Percentiles rank a stretch among this genome's conserved stretches.
phyloP scores from a whole-genome alignment of 2,888 invertebrate genomes.

The Orchestes rusci region DNA sequence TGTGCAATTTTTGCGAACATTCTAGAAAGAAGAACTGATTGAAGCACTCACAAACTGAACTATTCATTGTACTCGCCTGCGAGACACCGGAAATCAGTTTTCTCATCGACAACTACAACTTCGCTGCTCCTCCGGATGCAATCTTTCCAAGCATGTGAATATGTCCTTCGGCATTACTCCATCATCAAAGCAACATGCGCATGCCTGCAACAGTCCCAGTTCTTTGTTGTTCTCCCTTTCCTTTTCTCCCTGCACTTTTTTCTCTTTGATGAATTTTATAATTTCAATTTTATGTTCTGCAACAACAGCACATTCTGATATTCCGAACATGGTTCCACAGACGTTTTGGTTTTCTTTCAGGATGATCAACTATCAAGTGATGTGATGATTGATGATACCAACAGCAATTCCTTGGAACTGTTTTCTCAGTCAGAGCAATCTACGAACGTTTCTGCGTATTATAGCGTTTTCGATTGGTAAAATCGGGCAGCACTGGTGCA shows the following conservation, averaged over 20 bases:
- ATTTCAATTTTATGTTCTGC: slow-evolving; percentile 38
- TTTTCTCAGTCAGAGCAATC: no score
- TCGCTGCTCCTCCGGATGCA: slow-evolving; percentile 43
- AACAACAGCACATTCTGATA: slow-evolving; percentile 36
- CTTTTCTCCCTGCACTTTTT: slow-evolving; percentile 10
- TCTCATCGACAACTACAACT: slow-evolving; percentile 41
- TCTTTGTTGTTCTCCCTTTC: slow-evolving; percentile 36
- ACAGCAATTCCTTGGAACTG: no score
- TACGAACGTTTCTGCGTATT: no score
- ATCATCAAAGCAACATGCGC: slow-evolving; percentile 51
- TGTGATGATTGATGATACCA: no score
- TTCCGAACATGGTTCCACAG: not conserved
- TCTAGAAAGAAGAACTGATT: slow-evolving; percentile 42
- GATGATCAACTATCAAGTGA: no score
- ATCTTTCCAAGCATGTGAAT: slow-evolving; percentile 37
- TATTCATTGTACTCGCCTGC: slow-evolving; percentile 35
- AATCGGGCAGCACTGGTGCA: no score
- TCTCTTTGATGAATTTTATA: slow-evolving; percentile 24
- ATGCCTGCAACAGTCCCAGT: slow-evolving; percentile 42
- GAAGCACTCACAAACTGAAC: slow-evolving; percentile 39
- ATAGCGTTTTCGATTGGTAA: no score
- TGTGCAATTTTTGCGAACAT: slow-evolving; percentile 46
- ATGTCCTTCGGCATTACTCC: slow-evolving; percentile 45
- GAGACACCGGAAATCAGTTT: slow-evolving; percentile 45
- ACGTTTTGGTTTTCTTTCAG: no score